These are phyloP conservation scores for Mesoligia furuncula DNA, from an alignment of 2,888 invertebrate genomes.

Conservation along the genomic window DNA sequence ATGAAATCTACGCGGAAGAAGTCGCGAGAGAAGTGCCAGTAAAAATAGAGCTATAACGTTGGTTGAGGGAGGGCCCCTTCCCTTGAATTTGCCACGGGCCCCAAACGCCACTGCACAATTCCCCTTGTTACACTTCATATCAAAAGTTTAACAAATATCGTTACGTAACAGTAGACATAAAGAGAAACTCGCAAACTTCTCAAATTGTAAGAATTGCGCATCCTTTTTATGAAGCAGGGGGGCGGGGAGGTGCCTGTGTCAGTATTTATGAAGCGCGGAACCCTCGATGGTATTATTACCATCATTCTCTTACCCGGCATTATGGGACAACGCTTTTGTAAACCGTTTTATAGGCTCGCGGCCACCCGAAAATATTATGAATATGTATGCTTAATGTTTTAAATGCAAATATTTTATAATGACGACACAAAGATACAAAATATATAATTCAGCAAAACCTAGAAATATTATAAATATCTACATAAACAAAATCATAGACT, in stretches of 20 bases:
- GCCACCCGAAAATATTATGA: slow-evolving; percentile 54
- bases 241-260: slow-evolving; percentile 31
- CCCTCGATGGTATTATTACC: slow-evolving; percentile 69
- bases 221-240: slow-evolving; percentile 63
- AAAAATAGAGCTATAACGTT: too few species aligned
- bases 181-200: slow-evolving; percentile 64
- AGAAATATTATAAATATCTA: slow-evolving; percentile 2
- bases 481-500: neutral
- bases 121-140: slow-evolving; percentile 62
- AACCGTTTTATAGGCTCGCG: slow-evolving; percentile 68
- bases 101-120: slow-evolving; percentile 15
- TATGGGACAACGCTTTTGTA: slow-evolving; percentile 69
- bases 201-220: slow-evolving; percentile 67
- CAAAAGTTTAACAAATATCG: slow-evolving; percentile 63
- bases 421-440: neutral
- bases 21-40: too few species aligned
- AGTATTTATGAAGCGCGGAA: slow-evolving; percentile 67
- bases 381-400: slow-evolving; percentile 24
- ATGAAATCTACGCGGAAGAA: too few species aligned
- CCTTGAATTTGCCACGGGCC: too few species aligned
- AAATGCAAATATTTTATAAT: slow-evolving; percentile 19
- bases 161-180: slow-evolving; percentile 61
- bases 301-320: slow-evolving; percentile 71
- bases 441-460: neutral
- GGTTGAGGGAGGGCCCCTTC: too few species aligned